Percentiles rank a stretch among this genome's conserved stretches.
Conservation (phyloP, 2,113 vertebrate genomes). For the Herpailurus yagouaroundi region DNA sequence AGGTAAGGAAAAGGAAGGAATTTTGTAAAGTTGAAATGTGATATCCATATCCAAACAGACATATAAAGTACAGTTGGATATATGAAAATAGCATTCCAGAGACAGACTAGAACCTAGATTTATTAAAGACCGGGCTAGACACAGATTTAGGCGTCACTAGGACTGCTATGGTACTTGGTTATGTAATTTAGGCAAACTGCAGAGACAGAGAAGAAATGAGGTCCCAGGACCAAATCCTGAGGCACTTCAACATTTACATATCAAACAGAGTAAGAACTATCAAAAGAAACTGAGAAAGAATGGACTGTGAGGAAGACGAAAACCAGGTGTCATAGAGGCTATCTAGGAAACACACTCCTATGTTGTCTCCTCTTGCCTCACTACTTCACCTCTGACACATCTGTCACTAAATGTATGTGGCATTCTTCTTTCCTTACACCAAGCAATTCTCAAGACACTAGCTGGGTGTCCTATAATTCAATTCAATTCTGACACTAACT, state of each 20-base stretch:
- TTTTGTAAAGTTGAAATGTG: background rate
- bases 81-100: background rate
- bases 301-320: background rate
- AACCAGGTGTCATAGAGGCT: background rate
- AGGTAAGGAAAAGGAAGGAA: background rate
- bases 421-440: background rate
- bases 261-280: background rate
- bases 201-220: constrained; percentile 2
- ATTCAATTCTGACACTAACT: background rate
- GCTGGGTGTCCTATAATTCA: background rate
- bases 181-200: background rate
- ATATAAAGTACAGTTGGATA: background rate
- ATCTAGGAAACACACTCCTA: background rate
- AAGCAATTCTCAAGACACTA: background rate
- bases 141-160: background rate
- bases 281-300: constrained; percentile 13
- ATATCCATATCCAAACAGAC: background rate
- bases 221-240: background rate
- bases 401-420: background rate
- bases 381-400: background rate
- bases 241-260: background rate
- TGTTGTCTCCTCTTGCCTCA: background rate
- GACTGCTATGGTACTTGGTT: background rate
- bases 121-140: background rate
- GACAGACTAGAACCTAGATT: background rate